A percentile compares a stretch with the other conserved stretches of the same genome.
Evolutionary conservation across 2,888 invertebrate species (phyloP).

Genomic region (Drosophila mettleri): DNA sequence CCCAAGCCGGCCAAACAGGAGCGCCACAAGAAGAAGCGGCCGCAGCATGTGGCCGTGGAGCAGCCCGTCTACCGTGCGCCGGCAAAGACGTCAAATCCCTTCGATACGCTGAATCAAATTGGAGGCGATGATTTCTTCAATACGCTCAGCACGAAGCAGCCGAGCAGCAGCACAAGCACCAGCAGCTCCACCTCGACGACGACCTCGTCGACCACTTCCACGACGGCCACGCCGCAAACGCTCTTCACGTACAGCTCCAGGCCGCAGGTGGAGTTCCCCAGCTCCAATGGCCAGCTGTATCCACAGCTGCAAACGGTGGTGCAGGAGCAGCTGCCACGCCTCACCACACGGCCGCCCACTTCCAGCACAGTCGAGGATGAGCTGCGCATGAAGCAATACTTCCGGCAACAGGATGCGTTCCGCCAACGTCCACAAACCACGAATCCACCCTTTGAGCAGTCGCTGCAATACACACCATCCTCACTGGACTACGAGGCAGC

Average conservation of each 20-base stretch:
- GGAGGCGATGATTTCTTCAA: conserved; percentile 83
- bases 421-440: conserved; percentile 82
- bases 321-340: conserved; percentile 64
- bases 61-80: conserved; percentile 72
- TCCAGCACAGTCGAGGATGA: conserved; percentile 78
- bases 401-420: conserved; percentile 84
- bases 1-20: conserved; percentile 82
- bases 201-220: conserved; percentile 84
- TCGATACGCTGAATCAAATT: conserved; percentile 83
- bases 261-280: conserved; percentile 81
- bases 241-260: conserved; percentile 79
- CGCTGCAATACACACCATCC: conserved; percentile 81
- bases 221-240: conserved; percentile 71
- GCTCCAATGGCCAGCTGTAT: conserved; percentile 80
- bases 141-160: conserved; percentile 48
- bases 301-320: conserved; percentile 53
- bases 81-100: conserved; percentile 73
- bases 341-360: conserved; percentile 75
- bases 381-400: conserved; percentile 84
- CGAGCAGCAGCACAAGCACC: conserved; percentile 71
- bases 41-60: conserved; percentile 72
- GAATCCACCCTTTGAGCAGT: conserved; percentile 75
- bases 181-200: conserved; percentile 84
- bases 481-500: conserved; percentile 73
- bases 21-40: conserved; percentile 82